Evolutionary conservation across 2,888 invertebrate species (phyloP), one percentile per base, ranked within the genome.

Genomic region (Archaeoteleia sp.): DNA sequence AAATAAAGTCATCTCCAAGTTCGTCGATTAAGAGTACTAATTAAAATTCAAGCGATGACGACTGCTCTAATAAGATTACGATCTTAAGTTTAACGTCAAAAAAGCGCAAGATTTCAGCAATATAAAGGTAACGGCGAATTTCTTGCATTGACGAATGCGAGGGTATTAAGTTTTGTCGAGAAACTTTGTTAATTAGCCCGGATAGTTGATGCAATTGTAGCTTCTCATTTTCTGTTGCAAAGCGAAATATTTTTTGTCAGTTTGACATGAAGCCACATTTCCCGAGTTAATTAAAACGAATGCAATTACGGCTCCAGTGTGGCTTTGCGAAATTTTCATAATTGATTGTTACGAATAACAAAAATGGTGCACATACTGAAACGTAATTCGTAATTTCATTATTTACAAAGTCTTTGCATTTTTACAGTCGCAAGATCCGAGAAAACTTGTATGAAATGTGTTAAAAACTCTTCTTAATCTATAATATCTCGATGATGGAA

Each of bases 331-430:
- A 45, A 58, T 58, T 68, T 63, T 63, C 68, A 63, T 62, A 63
- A 68, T 60, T 68, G 68, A 68, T 68, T 63, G 46, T 68, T 27
- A 32, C 23, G 25, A 25, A 45, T 49, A 49, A 54, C 42, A 60
- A 60, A 60, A 60, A 63, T 67, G 25, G 13, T 27, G 43, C 43
- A 29, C 45, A 39, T 53, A 42, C 14, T 35, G 32, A 17, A 8
- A 9, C 51, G 35, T 62, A 67, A 67, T 68, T 68, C 45, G 49
- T 63, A 45, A 61, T 45, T 61, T 58, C 40, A 60, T 66, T 58
- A 66, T 66, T 60, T 48, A 66, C 53, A 43, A 32, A 23, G 30
- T 9, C 15, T 10, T 32, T 10, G 37, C 27, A 32, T 15, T 8
- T 14, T 12, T 9, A 35, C 9, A 9, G 1, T 20, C 40, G 23